Percentiles rank a stretch among this genome's conserved stretches.
These are phyloP conservation scores for Orthosia incerta DNA, from an alignment of 2,888 invertebrate genomes.

Conservation along the genomic window DNA sequence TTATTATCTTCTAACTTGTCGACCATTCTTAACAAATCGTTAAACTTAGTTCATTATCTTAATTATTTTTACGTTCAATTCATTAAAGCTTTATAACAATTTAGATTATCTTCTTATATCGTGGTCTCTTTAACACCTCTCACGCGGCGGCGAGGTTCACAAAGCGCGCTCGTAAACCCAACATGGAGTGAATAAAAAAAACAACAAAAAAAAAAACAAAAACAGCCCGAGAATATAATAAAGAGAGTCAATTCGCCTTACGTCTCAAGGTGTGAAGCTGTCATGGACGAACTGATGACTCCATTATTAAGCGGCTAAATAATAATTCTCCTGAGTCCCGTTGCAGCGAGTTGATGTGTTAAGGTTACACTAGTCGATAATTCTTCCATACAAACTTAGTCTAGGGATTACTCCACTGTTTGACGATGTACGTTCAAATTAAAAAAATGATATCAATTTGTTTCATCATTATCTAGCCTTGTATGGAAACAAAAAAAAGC, in stretches of 20 bases:
- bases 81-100: conserved; percentile 79
- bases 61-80: conserved; percentile 83
- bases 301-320: conserved; percentile 89
- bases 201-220: conserved; percentile 68
- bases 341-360: conserved; percentile 79
- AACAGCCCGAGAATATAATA: conserved; percentile 78
- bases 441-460: too few relatives aligned
- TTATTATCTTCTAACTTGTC: conserved; percentile 66
- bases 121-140: conserved; percentile 84
- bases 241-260: conserved; percentile 86
- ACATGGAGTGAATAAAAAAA: conserved; percentile 74
- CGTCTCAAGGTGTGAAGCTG: conserved; percentile 90
- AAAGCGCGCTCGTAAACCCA: conserved; percentile 84
- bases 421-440: too few relatives aligned
- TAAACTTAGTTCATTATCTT: conserved; percentile 76
- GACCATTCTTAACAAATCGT: conserved; percentile 71
- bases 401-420: too few relatives aligned
- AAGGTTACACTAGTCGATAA: too few relatives aligned
- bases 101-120: conserved; percentile 82
- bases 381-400: too few relatives aligned
- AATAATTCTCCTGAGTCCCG: conserved; percentile 83
- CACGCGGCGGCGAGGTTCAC: conserved; percentile 76
- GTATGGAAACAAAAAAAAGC: too few relatives aligned
- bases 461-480: too few relatives aligned
- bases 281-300: conserved; percentile 89